Evolutionary conservation across 2,888 invertebrate species (phyloP).

Genomic region (Epirrita christyi): DNA sequence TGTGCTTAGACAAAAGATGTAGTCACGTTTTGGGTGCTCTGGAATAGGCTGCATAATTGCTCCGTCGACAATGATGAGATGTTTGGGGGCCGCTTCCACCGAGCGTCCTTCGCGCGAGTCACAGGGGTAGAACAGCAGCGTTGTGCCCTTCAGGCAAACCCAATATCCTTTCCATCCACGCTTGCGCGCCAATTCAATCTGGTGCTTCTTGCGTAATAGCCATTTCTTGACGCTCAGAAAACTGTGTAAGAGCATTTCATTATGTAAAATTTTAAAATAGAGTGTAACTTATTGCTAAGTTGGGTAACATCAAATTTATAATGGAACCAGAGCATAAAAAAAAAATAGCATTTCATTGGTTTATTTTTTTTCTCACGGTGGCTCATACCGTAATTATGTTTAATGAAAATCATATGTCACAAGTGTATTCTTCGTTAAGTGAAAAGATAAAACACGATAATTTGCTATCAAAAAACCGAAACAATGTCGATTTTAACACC

Average conservation of each 20-base stretch:
- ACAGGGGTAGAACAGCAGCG: conserved; percentile 97
- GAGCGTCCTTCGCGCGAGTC: conserved; percentile 96
- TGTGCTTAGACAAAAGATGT: conserved; percentile 99
- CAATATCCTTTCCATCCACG: conserved; percentile 99
- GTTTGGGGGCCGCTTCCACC: conserved; percentile 96
- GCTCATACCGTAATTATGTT: too few species aligned
- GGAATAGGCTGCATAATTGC: conserved; percentile 99
- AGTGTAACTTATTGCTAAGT: too few species aligned
- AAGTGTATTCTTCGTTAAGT: too few species aligned
- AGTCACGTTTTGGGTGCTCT: conserved; percentile 99
- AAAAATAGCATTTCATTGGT: too few species aligned
- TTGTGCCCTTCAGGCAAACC: conserved; percentile 99
- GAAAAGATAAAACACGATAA: too few species aligned
- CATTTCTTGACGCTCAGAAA: conserved; percentile 99
- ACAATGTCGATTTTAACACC: too few species aligned
- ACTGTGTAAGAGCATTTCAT: conserved; percentile 79
- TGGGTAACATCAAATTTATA: too few species aligned
- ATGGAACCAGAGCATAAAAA: too few species aligned
- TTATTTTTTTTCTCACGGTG: too few species aligned
- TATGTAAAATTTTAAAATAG: too few species aligned
- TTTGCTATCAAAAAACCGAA: too few species aligned
- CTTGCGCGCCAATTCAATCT: conserved; percentile 97
- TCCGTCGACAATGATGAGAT: conserved; percentile 97
- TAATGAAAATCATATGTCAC: too few species aligned
- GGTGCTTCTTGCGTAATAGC: conserved; percentile 97